Percentiles rank a stretch among this genome's conserved stretches.
Conservation (phyloP, 1,140 invertebrate genomes). For the Chrysomallon squamiferum region DNA sequence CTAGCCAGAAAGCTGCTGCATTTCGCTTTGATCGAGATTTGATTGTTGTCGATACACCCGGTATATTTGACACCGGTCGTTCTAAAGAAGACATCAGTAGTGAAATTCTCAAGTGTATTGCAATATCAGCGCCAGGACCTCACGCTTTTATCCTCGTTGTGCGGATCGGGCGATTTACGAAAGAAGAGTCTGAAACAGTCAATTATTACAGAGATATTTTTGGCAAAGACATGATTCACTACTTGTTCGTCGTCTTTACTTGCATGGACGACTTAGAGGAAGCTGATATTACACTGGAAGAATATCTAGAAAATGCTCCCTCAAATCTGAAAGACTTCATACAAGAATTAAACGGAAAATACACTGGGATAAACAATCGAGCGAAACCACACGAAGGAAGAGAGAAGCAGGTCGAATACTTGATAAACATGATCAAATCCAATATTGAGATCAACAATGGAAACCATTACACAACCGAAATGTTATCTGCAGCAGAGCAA, state of each 20-base stretch:
- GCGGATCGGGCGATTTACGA: conserved; percentile 8
- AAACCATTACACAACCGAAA: too few relatives aligned
- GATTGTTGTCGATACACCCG: conserved; percentile 29
- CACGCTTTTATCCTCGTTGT: conserved; percentile 17
- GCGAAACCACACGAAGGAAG: too few relatives aligned
- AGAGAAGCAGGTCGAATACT: too few relatives aligned
- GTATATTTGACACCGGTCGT: conserved; percentile 22
- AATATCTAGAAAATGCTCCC: conserved; percentile 1
- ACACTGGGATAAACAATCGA: too few relatives aligned
- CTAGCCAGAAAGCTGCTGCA: too few relatives aligned
- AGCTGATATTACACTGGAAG: background rate
- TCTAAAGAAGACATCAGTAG: conserved; percentile 11
- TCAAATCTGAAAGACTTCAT: background rate
- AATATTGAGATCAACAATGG: too few relatives aligned
- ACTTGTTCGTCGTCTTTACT: conserved; percentile 16
- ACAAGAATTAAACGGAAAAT: background rate
- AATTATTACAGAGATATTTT: conserved; percentile 3
- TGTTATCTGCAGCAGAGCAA: too few relatives aligned
- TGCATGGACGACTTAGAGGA: conserved; percentile 6
- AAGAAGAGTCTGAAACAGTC: conserved; percentile 12
- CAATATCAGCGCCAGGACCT: conserved; percentile 22
- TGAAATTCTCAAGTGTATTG: conserved; percentile 31
- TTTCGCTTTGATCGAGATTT: background rate
- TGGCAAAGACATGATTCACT: conserved; percentile 8
- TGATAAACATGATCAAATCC: too few relatives aligned